Base-by-base conservation (phyloP, 1,140 invertebrate species). In the Neodiprion fabricii region DNA sequence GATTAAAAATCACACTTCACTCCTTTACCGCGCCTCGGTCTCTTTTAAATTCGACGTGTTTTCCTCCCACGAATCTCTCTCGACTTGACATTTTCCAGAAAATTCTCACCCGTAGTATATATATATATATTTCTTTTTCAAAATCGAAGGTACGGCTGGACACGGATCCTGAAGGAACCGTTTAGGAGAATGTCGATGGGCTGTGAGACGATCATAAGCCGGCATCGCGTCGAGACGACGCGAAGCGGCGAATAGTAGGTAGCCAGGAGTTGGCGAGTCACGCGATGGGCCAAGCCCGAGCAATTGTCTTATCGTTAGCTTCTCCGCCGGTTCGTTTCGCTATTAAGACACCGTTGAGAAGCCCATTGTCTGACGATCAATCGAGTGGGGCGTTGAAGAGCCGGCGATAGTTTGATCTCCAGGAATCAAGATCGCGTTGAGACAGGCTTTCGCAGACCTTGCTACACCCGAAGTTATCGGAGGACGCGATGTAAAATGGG, bases 211-310 rank as follows among this genome's bases (percentile, higher is more conserved):
- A 61, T 61, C 53, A 61, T 61, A 61, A 61, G n/a, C 53, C n/a
- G 53, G 11, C 53, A 17, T 61, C 7, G 17, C 17, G 17, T 21
- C 17, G 17, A 0, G 17, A 21, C 17, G 17, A 21, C 17, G 17
- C 17, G 17, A 21, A 21, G 17, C 17, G 17, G 17, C 17, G 28
- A 61, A 61, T 17, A 61, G 11, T 61, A 40, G 28, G 28, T 40
- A 40, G n/a, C 53, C 11, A 17, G 11, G 11, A 61, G 53, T 61
- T 61, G 53, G 53, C 53, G n/a, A 61, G 53, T 61, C 53, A 61
- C 53, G 53, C 53, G 53, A 61, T 61, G 53, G 53, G 53, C 53
- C 53, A 61, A 61, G 53, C 53, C 53, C 53, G 53, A 61, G 53
- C 53, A 61, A 61, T 61, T 61, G 53, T 61, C 53, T 9, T 61